These are phyloP conservation scores for Spheniscus humboldti DNA, from an alignment of 2,797 vertebrate species.

Conservation along the genomic window DNA sequence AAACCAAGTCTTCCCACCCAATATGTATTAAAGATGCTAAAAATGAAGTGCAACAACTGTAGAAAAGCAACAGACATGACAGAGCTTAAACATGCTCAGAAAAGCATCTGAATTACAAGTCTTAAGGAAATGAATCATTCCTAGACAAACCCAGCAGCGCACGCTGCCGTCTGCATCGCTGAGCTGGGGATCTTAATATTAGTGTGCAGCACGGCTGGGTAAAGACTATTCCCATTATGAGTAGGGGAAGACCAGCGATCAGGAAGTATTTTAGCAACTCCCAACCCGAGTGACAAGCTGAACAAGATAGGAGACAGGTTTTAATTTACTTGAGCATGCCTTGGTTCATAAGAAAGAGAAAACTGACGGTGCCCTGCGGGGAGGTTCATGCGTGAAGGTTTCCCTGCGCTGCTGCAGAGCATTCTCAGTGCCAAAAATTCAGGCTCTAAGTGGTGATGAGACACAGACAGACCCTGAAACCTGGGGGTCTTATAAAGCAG, in stretches of 20 bases:
- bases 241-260: rapidly evolving
- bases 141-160: neutral
- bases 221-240: rapidly evolving
- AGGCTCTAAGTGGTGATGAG: neutral
- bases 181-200: neutral
- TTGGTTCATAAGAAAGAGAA: neutral
- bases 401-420: neutral
- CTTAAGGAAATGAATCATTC: neutral
- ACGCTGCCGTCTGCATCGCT: neutral
- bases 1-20: neutral
- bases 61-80: neutral
- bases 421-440: neutral
- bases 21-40: neutral
- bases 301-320: neutral
- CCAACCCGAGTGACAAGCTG: neutral
- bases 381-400: neutral
- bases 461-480: neutral
- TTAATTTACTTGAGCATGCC: conserved; percentile 23
- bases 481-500: neutral
- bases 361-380: neutral
- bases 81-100: neutral
- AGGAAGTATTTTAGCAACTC: neutral
- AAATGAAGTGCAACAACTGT: neutral
- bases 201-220: neutral
- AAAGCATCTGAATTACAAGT: neutral